A percentile compares a stretch with the other conserved stretches of the same genome.
Evolutionary conservation across 2,113 vertebrate species (phyloP).

Genomic region (Malurus cyaneus): DNA sequence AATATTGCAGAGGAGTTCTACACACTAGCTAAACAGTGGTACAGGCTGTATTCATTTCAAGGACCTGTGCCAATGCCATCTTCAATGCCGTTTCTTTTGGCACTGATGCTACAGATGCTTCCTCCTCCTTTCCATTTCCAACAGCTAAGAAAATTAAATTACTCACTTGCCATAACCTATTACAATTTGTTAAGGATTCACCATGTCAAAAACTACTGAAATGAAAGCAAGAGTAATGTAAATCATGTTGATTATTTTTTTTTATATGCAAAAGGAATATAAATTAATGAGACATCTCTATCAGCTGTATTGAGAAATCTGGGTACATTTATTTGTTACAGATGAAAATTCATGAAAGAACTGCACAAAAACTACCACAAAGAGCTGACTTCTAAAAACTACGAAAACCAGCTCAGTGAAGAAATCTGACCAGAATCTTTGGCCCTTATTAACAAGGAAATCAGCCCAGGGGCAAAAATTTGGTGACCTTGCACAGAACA

Average conservation of each 20-base stretch:
- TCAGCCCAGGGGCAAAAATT: background rate
- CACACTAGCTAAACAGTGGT: background rate
- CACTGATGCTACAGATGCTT: background rate
- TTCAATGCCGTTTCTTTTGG: background rate
- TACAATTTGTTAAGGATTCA: background rate
- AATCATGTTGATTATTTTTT: background rate
- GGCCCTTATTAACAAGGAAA: background rate
- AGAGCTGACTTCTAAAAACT: background rate
- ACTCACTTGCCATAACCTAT: background rate
- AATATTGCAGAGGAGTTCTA: background rate
- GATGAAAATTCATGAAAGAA: background rate
- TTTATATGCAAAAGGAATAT: background rate
- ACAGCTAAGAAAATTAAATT: background rate
- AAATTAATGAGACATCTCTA: background rate
- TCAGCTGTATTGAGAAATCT: background rate
- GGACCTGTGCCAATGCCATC: background rate
- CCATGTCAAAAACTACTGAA: background rate
- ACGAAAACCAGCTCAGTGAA: background rate
- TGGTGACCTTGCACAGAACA: background rate
- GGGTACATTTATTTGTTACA: background rate
- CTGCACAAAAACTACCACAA: background rate
- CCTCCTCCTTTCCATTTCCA: background rate
- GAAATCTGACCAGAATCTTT: background rate
- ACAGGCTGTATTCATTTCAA: background rate
- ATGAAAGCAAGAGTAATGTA: background rate